phyloP scores from a whole-genome alignment of 2,797 vertebrate species.

The Otus scops region DNA sequence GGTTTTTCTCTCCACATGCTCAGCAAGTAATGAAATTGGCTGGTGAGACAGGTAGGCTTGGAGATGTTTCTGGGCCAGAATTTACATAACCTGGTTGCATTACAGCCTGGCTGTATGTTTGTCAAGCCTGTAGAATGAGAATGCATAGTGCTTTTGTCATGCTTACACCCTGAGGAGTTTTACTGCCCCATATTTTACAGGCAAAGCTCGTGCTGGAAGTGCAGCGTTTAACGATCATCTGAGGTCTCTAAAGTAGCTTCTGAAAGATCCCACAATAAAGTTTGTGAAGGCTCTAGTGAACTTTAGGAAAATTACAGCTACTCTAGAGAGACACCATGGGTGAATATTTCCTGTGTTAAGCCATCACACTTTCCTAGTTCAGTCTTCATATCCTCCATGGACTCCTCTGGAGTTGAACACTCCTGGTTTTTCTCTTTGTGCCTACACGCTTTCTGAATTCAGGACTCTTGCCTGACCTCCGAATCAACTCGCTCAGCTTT shows the following conservation, averaged over 20 bases:
- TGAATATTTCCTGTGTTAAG: background rate
- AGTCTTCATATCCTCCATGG: background rate
- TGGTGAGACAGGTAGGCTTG: background rate
- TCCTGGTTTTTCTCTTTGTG: background rate
- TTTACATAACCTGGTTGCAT: background rate
- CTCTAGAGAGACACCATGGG: background rate
- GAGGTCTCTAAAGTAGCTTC: background rate
- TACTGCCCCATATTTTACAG: background rate
- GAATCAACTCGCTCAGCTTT: background rate
- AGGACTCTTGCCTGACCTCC: background rate
- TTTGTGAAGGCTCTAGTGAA: background rate
- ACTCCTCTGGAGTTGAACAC: background rate
- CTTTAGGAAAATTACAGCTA: background rate
- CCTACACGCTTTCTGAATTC: background rate
- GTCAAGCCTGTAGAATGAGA: background rate
- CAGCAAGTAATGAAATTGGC: background rate
- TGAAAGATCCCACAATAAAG: background rate
- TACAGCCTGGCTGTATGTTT: background rate
- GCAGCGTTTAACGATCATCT: background rate
- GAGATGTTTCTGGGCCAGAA: background rate
- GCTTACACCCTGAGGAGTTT: background rate
- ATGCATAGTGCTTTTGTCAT: background rate
- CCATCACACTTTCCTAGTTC: background rate
- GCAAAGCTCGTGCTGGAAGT: background rate
- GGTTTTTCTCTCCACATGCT: background rate